Evolutionary conservation across 1,140 invertebrate genomes (phyloP), one percentile per base, ranked within the genome.

Genomic region (Argopecten irradians): DNA sequence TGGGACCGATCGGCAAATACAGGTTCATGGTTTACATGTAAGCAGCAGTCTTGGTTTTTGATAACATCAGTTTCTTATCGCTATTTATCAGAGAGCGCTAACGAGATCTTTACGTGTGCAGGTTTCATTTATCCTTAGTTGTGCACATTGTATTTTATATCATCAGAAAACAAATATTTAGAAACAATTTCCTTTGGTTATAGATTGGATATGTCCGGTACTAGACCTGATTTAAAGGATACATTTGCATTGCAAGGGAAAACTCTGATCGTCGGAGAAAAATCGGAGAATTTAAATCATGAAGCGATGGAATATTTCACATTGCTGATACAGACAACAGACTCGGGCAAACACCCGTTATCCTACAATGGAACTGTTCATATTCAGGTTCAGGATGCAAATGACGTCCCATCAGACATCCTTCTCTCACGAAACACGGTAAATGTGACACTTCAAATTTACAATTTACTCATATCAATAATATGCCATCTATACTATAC

Each of bases 331-430:
- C 83, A 91, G 34, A 91, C 93, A 0, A 88, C 22, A 35, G 93
- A 94, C 71, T 91, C 91, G 33, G 93, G 92, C 14, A 32, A 32
- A 9, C 91, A 92, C 3, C 87, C 91, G 0, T 87, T 91, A 11
- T 86, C 86, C 5, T 71, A 87, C 1, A 87, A 84, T 22, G 90
- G 86, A 14, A 89, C 91, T 0, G 83, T 94, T 11, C 86, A 84
- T 13, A 89, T 94, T 19, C 33, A 89, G 16, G 34, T 94, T n/a
- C 9, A 88, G 33, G 88, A 94, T 88, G 84, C 85, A 7, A 93
- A 94, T 86, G 93, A 94, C 86, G 89, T 91, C 33, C 92, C 92
- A 1, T 91, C 89, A n/a, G 90, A 89, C 86, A 88, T 94, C 19
- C 28, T 22, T 3, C 85, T 93, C 2, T 55, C 85, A 41, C 85